phyloP scores from a whole-genome alignment of 2,113 vertebrate species.

The Ploceus nigricollis region DNA sequence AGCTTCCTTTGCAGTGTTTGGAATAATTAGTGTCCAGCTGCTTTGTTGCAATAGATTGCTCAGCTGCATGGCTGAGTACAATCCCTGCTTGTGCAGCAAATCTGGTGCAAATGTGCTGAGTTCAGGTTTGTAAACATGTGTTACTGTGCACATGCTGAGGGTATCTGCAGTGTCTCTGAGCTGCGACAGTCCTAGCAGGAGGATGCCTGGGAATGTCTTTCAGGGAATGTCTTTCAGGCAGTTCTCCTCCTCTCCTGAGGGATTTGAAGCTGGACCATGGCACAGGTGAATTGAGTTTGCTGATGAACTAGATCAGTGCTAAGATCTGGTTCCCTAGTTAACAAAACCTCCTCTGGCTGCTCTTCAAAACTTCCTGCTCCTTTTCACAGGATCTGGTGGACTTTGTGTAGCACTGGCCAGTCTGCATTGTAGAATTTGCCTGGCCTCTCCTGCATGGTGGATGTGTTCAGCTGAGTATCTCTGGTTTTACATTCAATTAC shows the following conservation, averaged over 20 bases:
- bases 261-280: not conserved
- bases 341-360: not conserved
- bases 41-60: not conserved
- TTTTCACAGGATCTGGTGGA: not conserved
- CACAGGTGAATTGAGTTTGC: not conserved
- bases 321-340: not conserved
- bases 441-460: not conserved
- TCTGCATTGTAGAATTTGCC: not conserved
- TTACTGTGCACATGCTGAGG: not conserved
- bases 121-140: not conserved
- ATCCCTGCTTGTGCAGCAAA: not conserved
- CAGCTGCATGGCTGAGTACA: not conserved
- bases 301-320: not conserved
- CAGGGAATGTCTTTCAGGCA: not conserved
- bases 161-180: not conserved
- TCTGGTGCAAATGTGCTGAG: not conserved
- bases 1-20: not conserved
- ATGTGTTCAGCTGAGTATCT: not conserved
- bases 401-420: not conserved
- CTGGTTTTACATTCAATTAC: not conserved
- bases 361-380: not conserved
- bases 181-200: not conserved
- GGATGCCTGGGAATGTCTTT: not conserved
- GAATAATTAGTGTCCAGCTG: not conserved
- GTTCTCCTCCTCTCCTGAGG: not conserved